A percentile compares a stretch with the other conserved stretches of the same genome.
These are phyloP conservation scores for Phoeniculus purpureus DNA, from an alignment of 2,797 vertebrate species.

Conservation along the genomic window DNA sequence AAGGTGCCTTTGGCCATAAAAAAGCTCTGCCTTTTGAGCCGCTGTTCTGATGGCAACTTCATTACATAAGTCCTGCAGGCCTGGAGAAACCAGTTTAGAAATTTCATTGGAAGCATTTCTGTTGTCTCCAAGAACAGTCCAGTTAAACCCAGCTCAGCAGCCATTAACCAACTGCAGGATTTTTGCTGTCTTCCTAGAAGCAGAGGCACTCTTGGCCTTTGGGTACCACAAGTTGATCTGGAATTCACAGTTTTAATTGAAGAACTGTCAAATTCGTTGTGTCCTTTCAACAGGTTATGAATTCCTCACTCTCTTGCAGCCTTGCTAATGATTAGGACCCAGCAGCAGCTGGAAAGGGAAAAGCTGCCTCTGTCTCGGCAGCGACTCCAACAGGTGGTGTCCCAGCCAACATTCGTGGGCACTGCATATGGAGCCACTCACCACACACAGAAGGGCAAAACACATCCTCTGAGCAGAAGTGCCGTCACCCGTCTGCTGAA, in stretches of 20 bases:
- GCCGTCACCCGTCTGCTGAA: not conserved
- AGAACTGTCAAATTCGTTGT: not conserved
- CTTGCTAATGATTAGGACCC: not conserved
- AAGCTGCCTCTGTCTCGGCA: not conserved
- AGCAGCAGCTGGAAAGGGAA: not conserved
- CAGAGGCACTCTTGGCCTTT: not conserved
- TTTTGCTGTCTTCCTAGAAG: not conserved
- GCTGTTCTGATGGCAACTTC: not conserved
- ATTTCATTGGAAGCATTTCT: not conserved
- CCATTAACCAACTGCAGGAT: not conserved
- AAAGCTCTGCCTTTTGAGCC: not conserved
- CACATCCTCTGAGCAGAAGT: not conserved
- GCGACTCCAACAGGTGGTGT: not conserved
- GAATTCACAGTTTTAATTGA: not conserved
- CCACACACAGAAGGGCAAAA: not conserved
- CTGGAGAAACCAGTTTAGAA: not conserved
- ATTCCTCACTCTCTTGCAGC: not conserved
- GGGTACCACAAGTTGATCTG: not conserved
- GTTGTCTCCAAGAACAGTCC: not conserved
- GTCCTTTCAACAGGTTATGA: not conserved
- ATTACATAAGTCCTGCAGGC: not conserved
- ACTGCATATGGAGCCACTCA: rapidly evolving
- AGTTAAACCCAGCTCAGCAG: not conserved
- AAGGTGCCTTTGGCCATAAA: not conserved
- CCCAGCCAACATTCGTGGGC: not conserved